phyloP scores from a whole-genome alignment of 1,140 invertebrate genomes.

The Drosophila subobscura region DNA sequence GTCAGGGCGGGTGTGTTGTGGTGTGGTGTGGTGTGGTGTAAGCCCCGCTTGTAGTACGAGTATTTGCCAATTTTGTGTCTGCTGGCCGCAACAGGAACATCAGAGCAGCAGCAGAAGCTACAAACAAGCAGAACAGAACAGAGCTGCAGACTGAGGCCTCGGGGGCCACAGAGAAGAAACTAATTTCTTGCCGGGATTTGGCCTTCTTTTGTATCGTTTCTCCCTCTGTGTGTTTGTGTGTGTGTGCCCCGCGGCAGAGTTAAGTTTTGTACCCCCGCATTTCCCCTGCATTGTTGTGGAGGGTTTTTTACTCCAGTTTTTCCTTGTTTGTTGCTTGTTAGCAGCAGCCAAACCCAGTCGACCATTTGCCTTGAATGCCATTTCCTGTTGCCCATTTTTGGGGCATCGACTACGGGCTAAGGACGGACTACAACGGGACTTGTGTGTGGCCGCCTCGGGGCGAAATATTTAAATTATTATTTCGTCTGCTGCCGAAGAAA shows the following conservation, averaged over 20 bases:
- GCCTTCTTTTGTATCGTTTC: slow-evolving; percentile 51
- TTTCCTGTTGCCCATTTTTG: slow-evolving; percentile 58
- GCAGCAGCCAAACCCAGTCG: slow-evolving; percentile 49
- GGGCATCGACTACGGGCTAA: slow-evolving; percentile 7
- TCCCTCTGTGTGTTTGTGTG: slow-evolving; percentile 33
- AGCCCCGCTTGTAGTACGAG: slow-evolving; percentile 24
- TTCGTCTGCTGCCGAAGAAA: slow-evolving; percentile 53
- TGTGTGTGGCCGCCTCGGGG: slow-evolving; percentile 8
- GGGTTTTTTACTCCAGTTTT: slow-evolving; percentile 55
- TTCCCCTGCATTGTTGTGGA: slow-evolving; percentile 40
- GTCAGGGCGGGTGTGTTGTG: too few relatives aligned
- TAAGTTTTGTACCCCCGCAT: slow-evolving; percentile 55
- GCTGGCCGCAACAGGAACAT: slow-evolving; percentile 46
- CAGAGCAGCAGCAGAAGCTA: slow-evolving; percentile 2
- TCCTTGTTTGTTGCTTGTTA: slow-evolving; percentile 65
- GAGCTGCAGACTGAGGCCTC: slow-evolving; percentile 10
- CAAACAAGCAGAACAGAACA: slow-evolving; percentile 22
- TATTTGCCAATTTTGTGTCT: slow-evolving; percentile 50
- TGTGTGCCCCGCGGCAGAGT: slow-evolving; percentile 67
- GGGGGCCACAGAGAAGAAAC: slow-evolving; percentile 50
- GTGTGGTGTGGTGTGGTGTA: slow-evolving; percentile 12
- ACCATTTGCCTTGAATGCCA: slow-evolving; percentile 55
- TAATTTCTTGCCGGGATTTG: slow-evolving; percentile 72
- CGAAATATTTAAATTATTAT: slow-evolving; percentile 79
- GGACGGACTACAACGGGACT: too few relatives aligned